phyloP scores from a whole-genome alignment of 1,140 invertebrate genomes.

The Schlechtendalia chinensis region DNA sequence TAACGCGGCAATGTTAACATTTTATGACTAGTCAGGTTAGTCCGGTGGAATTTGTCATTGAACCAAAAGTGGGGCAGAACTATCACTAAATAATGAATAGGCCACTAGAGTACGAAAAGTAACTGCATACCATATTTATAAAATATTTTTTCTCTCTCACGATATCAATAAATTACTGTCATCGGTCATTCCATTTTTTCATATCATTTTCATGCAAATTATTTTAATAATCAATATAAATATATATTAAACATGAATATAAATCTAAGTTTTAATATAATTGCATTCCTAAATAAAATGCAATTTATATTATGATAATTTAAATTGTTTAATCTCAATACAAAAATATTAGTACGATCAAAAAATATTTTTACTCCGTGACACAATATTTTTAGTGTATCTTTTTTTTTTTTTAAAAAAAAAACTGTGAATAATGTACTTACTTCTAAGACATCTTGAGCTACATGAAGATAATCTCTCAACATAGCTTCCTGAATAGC shows the following conservation, averaged over 20 bases:
- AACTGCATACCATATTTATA: constrained; percentile 39
- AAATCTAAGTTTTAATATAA: neutral
- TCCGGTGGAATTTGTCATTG: constrained; percentile 48
- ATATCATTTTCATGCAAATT: constrained; percentile 11
- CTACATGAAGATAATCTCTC: constrained; percentile 90
- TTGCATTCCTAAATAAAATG: neutral
- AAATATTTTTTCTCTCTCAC: constrained; percentile 29
- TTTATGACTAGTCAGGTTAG: constrained; percentile 49
- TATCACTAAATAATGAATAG: constrained; percentile 50
- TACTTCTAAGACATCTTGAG: constrained; percentile 89
- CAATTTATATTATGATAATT: neutral
- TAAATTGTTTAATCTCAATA: constrained; percentile 8
- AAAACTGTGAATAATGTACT: constrained; percentile 55
- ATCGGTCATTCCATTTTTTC: neutral
- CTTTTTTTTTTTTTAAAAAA: neutral
- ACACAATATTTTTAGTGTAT: constrained; percentile 35
- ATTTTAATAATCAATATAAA: constrained; percentile 10
- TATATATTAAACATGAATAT: neutral
- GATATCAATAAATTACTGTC: constrained; percentile 21
- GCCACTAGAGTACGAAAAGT: constrained; percentile 36
- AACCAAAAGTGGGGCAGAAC: constrained; percentile 49
- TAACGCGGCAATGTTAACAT: constrained; percentile 26
- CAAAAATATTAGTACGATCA: constrained; percentile 41
- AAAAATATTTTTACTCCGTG: constrained; percentile 31
- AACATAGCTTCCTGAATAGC: constrained; percentile 94